phyloP scores from a whole-genome alignment of 1,140 invertebrate species.

The Cardiocondyla obscurior region DNA sequence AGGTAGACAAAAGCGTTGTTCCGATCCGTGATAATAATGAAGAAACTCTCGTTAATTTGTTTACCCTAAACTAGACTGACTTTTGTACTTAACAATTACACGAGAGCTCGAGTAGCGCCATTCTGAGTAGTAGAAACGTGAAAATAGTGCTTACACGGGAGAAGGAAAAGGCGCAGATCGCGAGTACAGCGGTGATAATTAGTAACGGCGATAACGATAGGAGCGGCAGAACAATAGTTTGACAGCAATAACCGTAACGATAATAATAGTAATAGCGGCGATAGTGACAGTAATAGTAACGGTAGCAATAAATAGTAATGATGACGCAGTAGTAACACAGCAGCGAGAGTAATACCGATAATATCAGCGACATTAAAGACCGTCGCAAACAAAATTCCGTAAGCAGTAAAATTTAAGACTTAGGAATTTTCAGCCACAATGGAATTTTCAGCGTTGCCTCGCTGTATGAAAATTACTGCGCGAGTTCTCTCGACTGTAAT shows the following conservation, averaged over 20 bases:
- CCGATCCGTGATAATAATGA: slow-evolving; percentile 5
- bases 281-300: slow-evolving; percentile 46
- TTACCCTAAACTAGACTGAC: slow-evolving; percentile 33
- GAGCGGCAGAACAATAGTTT: slow-evolving; percentile 40
- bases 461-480: too few species aligned
- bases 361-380: slow-evolving; percentile 1
- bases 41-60: slow-evolving; percentile 7
- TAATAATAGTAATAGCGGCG: slow-evolving; percentile 32
- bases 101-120: slow-evolving; percentile 48
- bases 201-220: slow-evolving; percentile 42
- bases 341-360: slow-evolving; percentile 35
- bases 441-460: too few species aligned
- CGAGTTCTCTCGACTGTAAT: too few species aligned
- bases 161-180: not conserved
- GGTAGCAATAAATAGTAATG: slow-evolving; percentile 47
- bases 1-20: slow-evolving; percentile 53
- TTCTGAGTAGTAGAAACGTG: slow-evolving; percentile 28
- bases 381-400: too few species aligned
- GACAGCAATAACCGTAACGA: slow-evolving; percentile 33
- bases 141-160: slow-evolving; percentile 38
- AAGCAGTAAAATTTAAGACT: too few species aligned
- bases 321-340: slow-evolving; percentile 49
- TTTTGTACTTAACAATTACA: slow-evolving; percentile 54
- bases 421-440: too few species aligned
- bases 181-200: slow-evolving; percentile 41